A percentile compares a stretch with the other conserved stretches of the same genome.
These are phyloP conservation scores for Eumaeus atala DNA, from an alignment of 1,140 invertebrate genomes.

Conservation along the genomic window DNA sequence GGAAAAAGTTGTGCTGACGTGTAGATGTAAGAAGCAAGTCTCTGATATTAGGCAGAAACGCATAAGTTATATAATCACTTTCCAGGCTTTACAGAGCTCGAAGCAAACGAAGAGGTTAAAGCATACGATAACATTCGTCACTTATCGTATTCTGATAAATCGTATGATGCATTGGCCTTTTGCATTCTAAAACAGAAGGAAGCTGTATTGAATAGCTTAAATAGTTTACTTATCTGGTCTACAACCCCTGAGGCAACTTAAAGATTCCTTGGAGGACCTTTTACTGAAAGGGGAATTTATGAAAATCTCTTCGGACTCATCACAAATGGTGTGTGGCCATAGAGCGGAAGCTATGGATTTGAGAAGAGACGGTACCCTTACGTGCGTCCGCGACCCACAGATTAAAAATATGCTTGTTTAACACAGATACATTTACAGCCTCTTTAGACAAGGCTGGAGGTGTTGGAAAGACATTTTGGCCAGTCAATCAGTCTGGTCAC, in stretches of 20 bases:
- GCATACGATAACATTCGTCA: slow-evolving; percentile 12
- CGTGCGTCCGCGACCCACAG: slow-evolving; percentile 16
- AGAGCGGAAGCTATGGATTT: slow-evolving; percentile 21
- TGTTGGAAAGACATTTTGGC: slow-evolving; percentile 18
- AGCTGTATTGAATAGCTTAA: too few relatives aligned
- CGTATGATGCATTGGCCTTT: slow-evolving; percentile 23
- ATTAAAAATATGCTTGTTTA: slow-evolving; percentile 13
- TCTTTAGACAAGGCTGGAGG: slow-evolving; percentile 24
- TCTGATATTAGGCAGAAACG: too few relatives aligned
- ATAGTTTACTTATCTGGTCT: slow-evolving; percentile 12
- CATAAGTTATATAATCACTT: slow-evolving; percentile 28
- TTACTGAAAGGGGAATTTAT: slow-evolving; percentile 19
- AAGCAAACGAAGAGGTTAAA: slow-evolving; percentile 5
- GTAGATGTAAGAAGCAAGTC: too few relatives aligned
- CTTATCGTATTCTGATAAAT: slow-evolving; percentile 21
- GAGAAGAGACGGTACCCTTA: slow-evolving; percentile 19
- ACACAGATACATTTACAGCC: slow-evolving; percentile 13
- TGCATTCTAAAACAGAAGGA: slow-evolving; percentile 27
- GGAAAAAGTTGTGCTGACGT: too few relatives aligned
- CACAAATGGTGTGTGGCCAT: slow-evolving; percentile 24
- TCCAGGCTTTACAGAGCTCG: slow-evolving; percentile 27
- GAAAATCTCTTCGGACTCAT: slow-evolving; percentile 20
- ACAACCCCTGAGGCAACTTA: slow-evolving; percentile 8
- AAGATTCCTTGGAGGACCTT: slow-evolving; percentile 15
- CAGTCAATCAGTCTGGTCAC: neutral